Base-by-base conservation (phyloP, 2,113 vertebrate genomes). In the Toxostoma redivivum region DNA sequence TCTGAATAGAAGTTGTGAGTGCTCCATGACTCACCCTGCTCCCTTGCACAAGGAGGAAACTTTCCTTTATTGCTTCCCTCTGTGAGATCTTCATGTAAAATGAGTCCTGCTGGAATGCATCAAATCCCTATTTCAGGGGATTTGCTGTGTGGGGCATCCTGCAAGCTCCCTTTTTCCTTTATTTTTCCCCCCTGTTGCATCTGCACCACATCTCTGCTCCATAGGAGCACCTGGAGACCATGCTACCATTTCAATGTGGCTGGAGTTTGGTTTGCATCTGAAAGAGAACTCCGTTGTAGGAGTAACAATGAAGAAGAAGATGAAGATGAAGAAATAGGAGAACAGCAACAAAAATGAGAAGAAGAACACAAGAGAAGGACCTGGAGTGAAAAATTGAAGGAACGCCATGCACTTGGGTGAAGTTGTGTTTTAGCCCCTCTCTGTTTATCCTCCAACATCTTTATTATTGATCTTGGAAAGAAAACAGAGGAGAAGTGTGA, bases 361-460 rank as follows among this genome's bases (percentile, higher is more conserved):
- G 37, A 20, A 56, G 35, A 58, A 67, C 27, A 45, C 15, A 44
- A 48, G 15, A 37, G 21, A 65, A 91, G 22, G 50, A 65, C 10
- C 9, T 44, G 37, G 23, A 81, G 12, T 2, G 1, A 86, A 67
- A 80, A 3, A 10, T 11, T n/a, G 54, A 56, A 50, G 22, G 13
- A 91, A 28, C 30, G 15, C 0, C 0, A 4, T 0, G 0, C 7
- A 1, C 22, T 9, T 31, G 31, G 10, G 11, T 64, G 58, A 81
- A 16, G 7, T 10, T 45, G 15, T 11, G 5, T 47, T 91, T 76
- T 24, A 60, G 13, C 11, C 17, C 7, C 24, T 78, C 74, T 38
- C 42, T 66, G 10, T 70, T 76, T 53, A 72, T 42, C 30, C 13
- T 64, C 17, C 20, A 28, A 28, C 0, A 2, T 40, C 80, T 89